Percentiles rank a stretch among this genome's conserved stretches.
phyloP scores from a whole-genome alignment of 1,140 invertebrate species.

The Anadara kagoshimensis region DNA sequence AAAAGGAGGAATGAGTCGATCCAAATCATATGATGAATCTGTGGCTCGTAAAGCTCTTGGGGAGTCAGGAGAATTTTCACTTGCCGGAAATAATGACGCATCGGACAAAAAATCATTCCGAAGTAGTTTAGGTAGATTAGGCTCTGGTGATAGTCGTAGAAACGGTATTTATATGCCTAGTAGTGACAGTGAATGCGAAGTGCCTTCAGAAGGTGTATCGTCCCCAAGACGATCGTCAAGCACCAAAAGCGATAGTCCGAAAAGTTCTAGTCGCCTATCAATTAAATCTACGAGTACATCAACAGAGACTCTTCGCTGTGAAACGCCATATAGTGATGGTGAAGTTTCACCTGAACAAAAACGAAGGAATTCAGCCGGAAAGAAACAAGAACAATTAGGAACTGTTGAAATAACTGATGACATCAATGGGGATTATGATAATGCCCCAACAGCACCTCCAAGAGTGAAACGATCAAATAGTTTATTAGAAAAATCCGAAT shows the following conservation, averaged over 20 bases:
- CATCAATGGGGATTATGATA: conserved; percentile 7
- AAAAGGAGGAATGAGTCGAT: conserved; percentile 62
- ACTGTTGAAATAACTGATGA: conserved; percentile 7
- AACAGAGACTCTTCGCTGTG: conserved; percentile 65
- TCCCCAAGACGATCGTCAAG: conserved; percentile 49
- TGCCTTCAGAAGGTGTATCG: conserved; percentile 41
- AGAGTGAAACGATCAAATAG: conserved; percentile 7
- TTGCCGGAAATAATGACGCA: conserved; percentile 13
- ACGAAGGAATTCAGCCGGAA: conserved; percentile 29
- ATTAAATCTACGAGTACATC: conserved; percentile 67
- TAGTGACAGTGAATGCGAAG: conserved; percentile 66
- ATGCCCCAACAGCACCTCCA: conserved; percentile 22
- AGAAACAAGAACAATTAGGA: conserved; percentile 5
- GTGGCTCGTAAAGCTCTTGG: conserved; percentile 51
- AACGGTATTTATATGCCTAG: conserved; percentile 60
- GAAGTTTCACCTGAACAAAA: conserved; percentile 53
- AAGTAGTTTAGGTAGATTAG: conserved; percentile 50
- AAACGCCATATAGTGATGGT: conserved; percentile 56
- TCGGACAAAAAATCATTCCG: conserved; percentile 29
- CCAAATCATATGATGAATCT: conserved; percentile 67
- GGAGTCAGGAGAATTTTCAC: conserved; percentile 27
- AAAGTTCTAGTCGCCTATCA: conserved; percentile 59
- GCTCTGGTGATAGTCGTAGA: conserved; percentile 51
- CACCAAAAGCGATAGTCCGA: conserved; percentile 63
- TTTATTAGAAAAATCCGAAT: conserved; percentile 13